These are phyloP conservation scores for Lepidonotus clava DNA, from an alignment of 2,888 invertebrate species.

Conservation along the genomic window DNA sequence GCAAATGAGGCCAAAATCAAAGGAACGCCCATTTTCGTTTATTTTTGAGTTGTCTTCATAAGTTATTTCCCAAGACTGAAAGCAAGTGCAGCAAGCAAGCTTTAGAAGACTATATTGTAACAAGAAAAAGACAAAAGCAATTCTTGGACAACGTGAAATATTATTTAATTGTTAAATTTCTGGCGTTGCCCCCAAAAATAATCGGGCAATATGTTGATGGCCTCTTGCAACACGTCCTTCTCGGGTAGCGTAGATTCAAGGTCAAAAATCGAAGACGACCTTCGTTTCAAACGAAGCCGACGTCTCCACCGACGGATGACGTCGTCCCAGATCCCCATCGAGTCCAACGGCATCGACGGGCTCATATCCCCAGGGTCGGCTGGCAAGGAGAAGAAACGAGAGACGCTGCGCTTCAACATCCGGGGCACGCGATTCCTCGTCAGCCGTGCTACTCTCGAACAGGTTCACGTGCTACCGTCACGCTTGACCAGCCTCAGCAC, in stretches of 20 bases:
- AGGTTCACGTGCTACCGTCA: neutral
- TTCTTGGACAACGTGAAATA: too few species aligned
- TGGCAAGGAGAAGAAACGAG: neutral
- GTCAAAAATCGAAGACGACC: neutral
- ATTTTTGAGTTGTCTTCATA: neutral
- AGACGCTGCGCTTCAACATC: conserved; percentile 33
- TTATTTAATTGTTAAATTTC: too few species aligned
- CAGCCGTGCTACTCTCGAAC: neutral
- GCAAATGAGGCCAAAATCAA: neutral
- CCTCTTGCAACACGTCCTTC: conserved; percentile 38
- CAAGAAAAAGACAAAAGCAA: neutral
- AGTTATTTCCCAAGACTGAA: neutral
- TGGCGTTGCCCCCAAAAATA: neutral
- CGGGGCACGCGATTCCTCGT: conserved; percentile 38
- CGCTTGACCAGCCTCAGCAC: neutral
- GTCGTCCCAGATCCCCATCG: neutral
- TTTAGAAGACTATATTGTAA: neutral
- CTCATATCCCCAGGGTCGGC: neutral
- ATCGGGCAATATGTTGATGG: conserved; percentile 21
- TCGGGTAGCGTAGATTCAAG: neutral
- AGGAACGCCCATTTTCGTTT: neutral
- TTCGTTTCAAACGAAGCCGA: neutral
- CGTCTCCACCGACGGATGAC: conserved; percentile 22
- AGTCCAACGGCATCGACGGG: conserved; percentile 34
- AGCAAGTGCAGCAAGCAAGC: neutral